Evolutionary conservation across 2,888 invertebrate species (phyloP), one percentile per base, ranked within the genome.

Genomic region (Exephanes ischioxanthus): DNA sequence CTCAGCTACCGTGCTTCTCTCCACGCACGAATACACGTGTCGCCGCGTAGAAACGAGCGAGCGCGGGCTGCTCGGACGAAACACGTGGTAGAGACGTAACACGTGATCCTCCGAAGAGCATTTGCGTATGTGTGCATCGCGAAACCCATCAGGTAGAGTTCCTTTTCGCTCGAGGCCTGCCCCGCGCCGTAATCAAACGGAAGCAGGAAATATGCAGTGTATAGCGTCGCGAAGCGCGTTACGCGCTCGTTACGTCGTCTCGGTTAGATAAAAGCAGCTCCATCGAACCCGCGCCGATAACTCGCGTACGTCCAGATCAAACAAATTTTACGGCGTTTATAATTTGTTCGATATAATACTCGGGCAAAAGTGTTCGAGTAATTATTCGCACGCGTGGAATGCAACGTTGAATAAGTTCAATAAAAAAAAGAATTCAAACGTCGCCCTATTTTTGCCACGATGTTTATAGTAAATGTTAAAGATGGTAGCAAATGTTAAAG

Each of bases 61-160:
- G 48, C 79, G 79, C 63, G 70, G 0, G 26, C 19, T 14, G 2
- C 22, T 37, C 11, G 26, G 30, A 41, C 63, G 33, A 61, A 53
- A 80, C 80, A 80, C 80, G 67, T 70, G 80, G 66, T 71, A n/a
- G 45, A 66, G 33, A 76, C 66, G 76, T 66, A 66, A 76, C 71
- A 68, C 61, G 63, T 71, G 63, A 79, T 61, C 58, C 51, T 19
- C 51, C 37, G 41, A 70, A 53, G 48, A 79, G 33, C 16, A 72
- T 45, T 33, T 72, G 19, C 55, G 26, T 55, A 71, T 45, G 51
- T 67, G 58, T 63, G 53, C 68, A 79, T 37, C 53, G 51, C 41
- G 78, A 78, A 78, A 53, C 67, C 55, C 66, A 14, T 41, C 61
- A 48, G 67, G 55, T 53, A 61, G 30, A 45, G 78, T 45, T 51